Evolutionary conservation across 2,888 invertebrate species (phyloP).

Genomic region (Lepas anatifera): DNA sequence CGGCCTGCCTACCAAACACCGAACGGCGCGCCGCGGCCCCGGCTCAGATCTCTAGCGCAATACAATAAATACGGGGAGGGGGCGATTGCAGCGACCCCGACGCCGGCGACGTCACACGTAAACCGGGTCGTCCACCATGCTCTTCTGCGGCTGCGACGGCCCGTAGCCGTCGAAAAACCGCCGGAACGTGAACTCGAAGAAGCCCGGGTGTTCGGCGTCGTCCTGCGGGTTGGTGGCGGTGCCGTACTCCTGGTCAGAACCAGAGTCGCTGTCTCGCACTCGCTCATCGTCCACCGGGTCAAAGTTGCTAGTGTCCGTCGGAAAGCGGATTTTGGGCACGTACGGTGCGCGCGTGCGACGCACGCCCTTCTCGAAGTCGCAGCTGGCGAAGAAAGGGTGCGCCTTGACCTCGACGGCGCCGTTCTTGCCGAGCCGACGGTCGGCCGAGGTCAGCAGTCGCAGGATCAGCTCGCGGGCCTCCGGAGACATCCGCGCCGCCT

Average conservation of each 20-base stretch:
- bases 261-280: slow-evolving; percentile 51
- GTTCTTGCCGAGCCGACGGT: slow-evolving; percentile 77
- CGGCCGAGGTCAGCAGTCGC: slow-evolving; percentile 78
- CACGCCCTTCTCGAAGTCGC: slow-evolving; percentile 78
- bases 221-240: slow-evolving; percentile 59
- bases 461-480: slow-evolving; percentile 82
- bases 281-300: slow-evolving; percentile 89
- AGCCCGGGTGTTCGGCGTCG: slow-evolving; percentile 80
- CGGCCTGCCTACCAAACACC: too few species aligned
- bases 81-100: too few species aligned
- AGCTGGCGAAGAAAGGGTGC: slow-evolving; percentile 81
- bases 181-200: slow-evolving; percentile 98
- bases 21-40: neutral
- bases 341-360: slow-evolving; percentile 83
- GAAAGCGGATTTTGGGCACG: slow-evolving; percentile 84
- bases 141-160: neutral
- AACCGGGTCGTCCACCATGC: slow-evolving; percentile 23
- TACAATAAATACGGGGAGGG: slow-evolving; percentile 7
- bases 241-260: slow-evolving; percentile 67
- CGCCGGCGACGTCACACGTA: slow-evolving; percentile 22
- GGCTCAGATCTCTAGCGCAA: slow-evolving; percentile 3
- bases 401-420: slow-evolving; percentile 80
- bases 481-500: slow-evolving; percentile 69
- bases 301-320: slow-evolving; percentile 97
- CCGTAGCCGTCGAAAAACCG: slow-evolving; percentile 74